These are phyloP conservation scores for Nomada fucata DNA, from an alignment of 2,888 invertebrate species.

Conservation along the genomic window DNA sequence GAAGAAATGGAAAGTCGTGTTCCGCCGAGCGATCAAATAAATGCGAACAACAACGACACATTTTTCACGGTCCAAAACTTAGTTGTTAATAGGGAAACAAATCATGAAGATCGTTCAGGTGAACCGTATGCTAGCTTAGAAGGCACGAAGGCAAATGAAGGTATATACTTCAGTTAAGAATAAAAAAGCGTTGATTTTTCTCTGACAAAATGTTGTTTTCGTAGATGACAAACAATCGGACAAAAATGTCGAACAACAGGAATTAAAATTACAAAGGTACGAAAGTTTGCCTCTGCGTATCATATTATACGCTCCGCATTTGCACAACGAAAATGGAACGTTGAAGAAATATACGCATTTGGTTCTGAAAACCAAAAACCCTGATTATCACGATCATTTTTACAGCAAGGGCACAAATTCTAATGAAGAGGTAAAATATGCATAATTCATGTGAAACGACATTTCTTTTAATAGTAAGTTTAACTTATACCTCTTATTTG, in stretches of 20 bases:
- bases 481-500: not conserved
- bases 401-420: conserved; percentile 1
- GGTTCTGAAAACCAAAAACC: conserved; percentile 72
- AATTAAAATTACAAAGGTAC: not conserved
- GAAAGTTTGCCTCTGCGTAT: conserved; percentile 75
- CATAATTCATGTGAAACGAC: not conserved
- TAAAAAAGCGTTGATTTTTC: not conserved
- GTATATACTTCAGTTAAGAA: conserved; percentile 8
- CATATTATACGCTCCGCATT: conserved; percentile 79
- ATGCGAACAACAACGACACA: not conserved
- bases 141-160: not conserved
- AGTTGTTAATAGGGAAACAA: not conserved
- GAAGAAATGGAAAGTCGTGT: not conserved
- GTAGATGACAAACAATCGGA: not conserved
- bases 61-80: not conserved
- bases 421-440: conserved; percentile 34
- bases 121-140: not conserved
- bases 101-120: not conserved
- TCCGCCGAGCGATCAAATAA: not conserved
- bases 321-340: conserved; percentile 69
- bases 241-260: not conserved
- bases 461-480: not conserved
- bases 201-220: not conserved
- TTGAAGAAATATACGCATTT: conserved; percentile 76
- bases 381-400: conserved; percentile 76